A percentile compares a stretch with the other conserved stretches of the same genome.
phyloP scores from a whole-genome alignment of 2,888 invertebrate species.

The Pachymerium ferrugineum region DNA sequence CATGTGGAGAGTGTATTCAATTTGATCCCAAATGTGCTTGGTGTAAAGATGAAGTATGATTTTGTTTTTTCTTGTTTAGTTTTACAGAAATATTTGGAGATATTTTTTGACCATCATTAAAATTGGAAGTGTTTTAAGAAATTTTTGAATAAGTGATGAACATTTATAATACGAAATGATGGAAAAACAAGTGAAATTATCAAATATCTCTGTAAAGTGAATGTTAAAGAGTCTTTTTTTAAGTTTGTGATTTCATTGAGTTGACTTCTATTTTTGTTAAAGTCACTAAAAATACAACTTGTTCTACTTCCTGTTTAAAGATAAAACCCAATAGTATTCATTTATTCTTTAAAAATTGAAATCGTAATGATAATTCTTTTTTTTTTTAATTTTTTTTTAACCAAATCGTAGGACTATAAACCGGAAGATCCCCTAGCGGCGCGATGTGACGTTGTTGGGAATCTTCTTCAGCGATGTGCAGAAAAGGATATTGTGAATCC shows the following conservation, averaged over 20 bases:
- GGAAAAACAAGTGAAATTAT: too few relatives aligned
- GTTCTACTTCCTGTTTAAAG: background rate
- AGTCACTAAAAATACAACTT: too few relatives aligned
- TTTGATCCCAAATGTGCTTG: slow-evolving; percentile 23
- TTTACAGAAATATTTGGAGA: background rate
- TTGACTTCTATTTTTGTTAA: too few relatives aligned
- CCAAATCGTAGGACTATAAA: background rate
- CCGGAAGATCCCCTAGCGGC: background rate
- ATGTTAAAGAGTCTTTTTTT: too few relatives aligned
- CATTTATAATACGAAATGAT: too few relatives aligned
- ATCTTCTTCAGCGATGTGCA: background rate
- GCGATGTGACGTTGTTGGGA: slow-evolving; percentile 27
- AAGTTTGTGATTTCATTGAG: too few relatives aligned
- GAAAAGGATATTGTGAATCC: slow-evolving; percentile 9
- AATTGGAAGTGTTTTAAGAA: too few relatives aligned
- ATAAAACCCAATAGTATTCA: background rate
- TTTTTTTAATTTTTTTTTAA: background rate
- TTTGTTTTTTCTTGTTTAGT: background rate
- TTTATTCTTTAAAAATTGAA: background rate
- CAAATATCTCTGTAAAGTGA: too few relatives aligned
- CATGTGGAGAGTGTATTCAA: slow-evolving; percentile 27
- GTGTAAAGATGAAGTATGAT: slow-evolving; percentile 28
- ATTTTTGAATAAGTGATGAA: too few relatives aligned
- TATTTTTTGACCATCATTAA: background rate
- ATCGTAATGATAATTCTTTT: too few relatives aligned